These are phyloP conservation scores for Hyposoter dolosus DNA, from an alignment of 2,888 invertebrate genomes.

Conservation along the genomic window DNA sequence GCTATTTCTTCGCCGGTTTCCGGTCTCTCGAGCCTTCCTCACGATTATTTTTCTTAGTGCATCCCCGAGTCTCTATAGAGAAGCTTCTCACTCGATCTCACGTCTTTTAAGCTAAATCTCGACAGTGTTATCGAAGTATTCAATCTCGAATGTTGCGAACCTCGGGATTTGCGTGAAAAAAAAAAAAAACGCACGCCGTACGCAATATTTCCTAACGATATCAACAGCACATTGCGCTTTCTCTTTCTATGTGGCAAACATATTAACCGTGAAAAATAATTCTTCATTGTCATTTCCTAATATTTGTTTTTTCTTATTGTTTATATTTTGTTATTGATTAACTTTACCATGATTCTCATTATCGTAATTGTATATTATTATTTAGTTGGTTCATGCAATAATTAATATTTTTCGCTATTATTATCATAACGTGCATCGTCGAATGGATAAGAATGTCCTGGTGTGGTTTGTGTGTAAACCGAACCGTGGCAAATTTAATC, in stretches of 20 bases:
- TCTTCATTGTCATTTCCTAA: background rate
- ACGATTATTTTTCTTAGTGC: constrained; percentile 25
- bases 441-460: constrained; percentile 52
- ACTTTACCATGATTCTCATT: background rate
- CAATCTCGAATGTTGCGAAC: constrained; percentile 35
- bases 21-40: constrained; percentile 32
- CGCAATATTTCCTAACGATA: constrained; percentile 23
- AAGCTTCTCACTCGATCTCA: background rate
- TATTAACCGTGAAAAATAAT: background rate
- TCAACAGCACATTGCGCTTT: background rate
- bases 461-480: constrained; percentile 33
- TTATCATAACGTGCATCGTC: constrained; percentile 31
- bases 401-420: constrained; percentile 26
- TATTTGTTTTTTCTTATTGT: background rate
- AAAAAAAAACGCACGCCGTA: background rate
- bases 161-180: constrained; percentile 22
- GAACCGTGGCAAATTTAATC: constrained; percentile 51
- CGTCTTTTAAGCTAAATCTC: constrained; percentile 27
- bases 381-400: background rate
- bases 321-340: constrained; percentile 23
- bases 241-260: background rate
- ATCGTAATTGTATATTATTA: background rate
- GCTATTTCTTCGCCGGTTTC: constrained; percentile 15
- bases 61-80: constrained; percentile 9
- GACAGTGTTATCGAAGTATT: constrained; percentile 47